Conservation (phyloP, 2,113 vertebrate species). For the Laterallus jamaicensis region DNA sequence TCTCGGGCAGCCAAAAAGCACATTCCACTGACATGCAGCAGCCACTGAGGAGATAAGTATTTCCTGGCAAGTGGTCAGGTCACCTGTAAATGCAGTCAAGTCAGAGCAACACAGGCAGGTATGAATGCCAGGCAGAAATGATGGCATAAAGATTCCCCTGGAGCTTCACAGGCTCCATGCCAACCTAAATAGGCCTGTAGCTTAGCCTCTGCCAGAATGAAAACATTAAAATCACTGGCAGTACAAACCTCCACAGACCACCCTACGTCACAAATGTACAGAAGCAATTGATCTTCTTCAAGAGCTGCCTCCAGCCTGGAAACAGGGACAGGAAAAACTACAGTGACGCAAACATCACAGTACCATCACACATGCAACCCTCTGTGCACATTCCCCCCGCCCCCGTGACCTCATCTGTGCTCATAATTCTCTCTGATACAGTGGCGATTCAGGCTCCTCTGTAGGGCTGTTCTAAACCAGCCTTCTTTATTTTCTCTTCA, state of each 20-base stretch:
- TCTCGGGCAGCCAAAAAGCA: constrained; percentile 5
- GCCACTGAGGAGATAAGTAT: neutral
- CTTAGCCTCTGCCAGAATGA: neutral
- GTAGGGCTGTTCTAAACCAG: neutral
- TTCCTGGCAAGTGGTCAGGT: neutral
- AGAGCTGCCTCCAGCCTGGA: neutral
- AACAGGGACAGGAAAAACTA: accelerated
- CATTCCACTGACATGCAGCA: neutral
- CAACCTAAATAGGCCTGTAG: neutral
- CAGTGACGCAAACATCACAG: neutral
- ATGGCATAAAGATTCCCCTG: neutral
- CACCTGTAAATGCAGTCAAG: neutral
- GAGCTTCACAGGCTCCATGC: neutral
- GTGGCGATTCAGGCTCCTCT: neutral
- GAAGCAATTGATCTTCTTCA: neutral
- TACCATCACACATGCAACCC: no score
- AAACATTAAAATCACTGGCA: neutral
- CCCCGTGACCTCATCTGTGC: no score
- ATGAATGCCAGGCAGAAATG: neutral
- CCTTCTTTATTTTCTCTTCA: neutral
- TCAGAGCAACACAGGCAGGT: neutral
- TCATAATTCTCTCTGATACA: neutral
- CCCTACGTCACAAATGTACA: neutral
- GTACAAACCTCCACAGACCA: neutral
- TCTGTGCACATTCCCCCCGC: no score